Conservation (phyloP, 1,140 invertebrate genomes). For the Mactra quadrangularis region DNA sequence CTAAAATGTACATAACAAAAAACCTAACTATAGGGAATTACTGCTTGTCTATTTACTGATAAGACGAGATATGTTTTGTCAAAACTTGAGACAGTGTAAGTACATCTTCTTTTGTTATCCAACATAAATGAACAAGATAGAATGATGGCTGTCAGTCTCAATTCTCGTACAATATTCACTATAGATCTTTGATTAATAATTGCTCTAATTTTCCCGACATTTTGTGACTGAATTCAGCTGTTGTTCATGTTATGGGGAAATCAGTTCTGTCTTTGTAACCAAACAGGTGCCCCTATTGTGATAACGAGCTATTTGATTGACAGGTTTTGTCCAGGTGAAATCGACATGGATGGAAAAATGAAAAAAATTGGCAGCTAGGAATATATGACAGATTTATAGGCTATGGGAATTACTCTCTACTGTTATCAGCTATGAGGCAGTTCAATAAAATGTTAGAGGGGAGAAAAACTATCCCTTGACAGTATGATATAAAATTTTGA, state of each 20-base stretch:
- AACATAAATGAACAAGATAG: constrained; percentile 25
- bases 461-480: no score
- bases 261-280: constrained; percentile 30
- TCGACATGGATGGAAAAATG: constrained; percentile 46
- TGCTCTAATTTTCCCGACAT: constrained; percentile 25
- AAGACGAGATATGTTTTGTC: constrained; percentile 32
- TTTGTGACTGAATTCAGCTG: constrained; percentile 34
- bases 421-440: no score
- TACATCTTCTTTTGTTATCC: constrained; percentile 43
- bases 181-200: constrained; percentile 48
- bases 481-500: no score
- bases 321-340: constrained; percentile 59
- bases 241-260: constrained; percentile 33
- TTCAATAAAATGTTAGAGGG: no score
- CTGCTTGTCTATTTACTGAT: constrained; percentile 4
- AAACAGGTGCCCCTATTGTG: constrained; percentile 54
- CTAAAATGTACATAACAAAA: no score
- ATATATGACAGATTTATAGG: constrained; percentile 44
- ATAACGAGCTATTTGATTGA: constrained; percentile 50
- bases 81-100: constrained; percentile 28
- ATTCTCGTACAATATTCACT: background rate
- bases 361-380: constrained; percentile 19
- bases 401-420: no score
- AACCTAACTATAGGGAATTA: no score
- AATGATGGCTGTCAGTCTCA: constrained; percentile 27